A percentile compares a stretch with the other conserved stretches of the same genome.
Evolutionary conservation across 2,113 vertebrate species (phyloP).

Genomic region (Cinclus cinclus): DNA sequence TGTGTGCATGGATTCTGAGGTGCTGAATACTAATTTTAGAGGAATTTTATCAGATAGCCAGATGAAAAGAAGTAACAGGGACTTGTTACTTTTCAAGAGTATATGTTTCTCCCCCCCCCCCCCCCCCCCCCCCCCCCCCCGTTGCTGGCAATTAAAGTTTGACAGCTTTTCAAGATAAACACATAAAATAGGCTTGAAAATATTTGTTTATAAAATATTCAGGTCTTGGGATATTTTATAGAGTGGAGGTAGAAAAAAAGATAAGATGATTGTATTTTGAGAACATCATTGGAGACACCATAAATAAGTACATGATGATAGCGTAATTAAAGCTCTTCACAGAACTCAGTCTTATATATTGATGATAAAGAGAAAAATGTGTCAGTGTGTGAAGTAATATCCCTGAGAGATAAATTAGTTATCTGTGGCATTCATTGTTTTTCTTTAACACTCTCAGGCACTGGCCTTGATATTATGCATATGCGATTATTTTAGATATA

Average conservation of each 20-base stretch:
- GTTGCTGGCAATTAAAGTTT: not conserved
- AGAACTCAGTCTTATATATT: not conserved
- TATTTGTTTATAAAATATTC: not conserved
- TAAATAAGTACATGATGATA: not conserved
- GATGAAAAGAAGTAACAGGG: slow-evolving; percentile 54
- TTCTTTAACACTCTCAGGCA: not conserved
- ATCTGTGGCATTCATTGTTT: not conserved
- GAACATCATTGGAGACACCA: not conserved
- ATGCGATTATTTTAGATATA: not conserved
- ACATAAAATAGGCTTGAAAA: not conserved
- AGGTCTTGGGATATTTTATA: not conserved
- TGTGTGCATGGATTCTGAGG: not conserved
- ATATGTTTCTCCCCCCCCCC: not conserved
- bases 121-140: too few relatives aligned
- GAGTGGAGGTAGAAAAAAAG: not conserved
- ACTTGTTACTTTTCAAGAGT: slow-evolving; percentile 54
- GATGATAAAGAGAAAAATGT: slow-evolving; percentile 14
- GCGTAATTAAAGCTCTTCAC: slow-evolving; percentile 37
- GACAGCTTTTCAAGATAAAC: not conserved
- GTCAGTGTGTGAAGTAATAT: slow-evolving; percentile 17
- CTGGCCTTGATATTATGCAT: not conserved
- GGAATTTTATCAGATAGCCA: slow-evolving; percentile 41
- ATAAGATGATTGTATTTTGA: not conserved
- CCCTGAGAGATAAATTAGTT: slow-evolving; percentile 11
- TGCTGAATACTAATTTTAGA: slow-evolving; percentile 55